Conservation (phyloP, 2,113 vertebrate genomes). For the Boleophthalmus pectinirostris region DNA sequence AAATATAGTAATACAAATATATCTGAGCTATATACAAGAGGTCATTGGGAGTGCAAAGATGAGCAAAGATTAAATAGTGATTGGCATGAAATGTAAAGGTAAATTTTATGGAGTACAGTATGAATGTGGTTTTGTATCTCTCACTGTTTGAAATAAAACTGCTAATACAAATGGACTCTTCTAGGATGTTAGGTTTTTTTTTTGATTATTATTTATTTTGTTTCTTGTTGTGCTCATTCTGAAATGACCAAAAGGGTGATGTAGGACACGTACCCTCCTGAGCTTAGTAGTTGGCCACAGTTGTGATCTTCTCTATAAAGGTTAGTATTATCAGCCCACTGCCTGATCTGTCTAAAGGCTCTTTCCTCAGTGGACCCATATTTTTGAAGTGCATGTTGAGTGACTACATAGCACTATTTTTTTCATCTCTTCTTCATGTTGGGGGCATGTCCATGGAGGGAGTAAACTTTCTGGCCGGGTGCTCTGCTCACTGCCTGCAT, state of each 20-base stretch:
- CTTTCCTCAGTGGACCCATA: constrained; percentile 3
- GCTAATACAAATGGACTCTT: background rate
- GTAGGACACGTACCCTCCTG: background rate
- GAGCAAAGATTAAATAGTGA: too few species aligned
- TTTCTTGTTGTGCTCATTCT: background rate
- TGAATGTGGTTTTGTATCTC: too few species aligned
- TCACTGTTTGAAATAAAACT: background rate
- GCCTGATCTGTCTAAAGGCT: constrained; percentile 26
- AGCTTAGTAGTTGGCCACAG: background rate
- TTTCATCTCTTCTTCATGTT: constrained; percentile 46
- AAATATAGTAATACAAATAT: too few species aligned
- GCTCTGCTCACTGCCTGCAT: constrained; percentile 47
- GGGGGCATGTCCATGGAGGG: constrained; percentile 51
- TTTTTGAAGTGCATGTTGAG: constrained; percentile 32
- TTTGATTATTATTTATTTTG: background rate
- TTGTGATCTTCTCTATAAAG: background rate
- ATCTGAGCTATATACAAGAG: too few species aligned
- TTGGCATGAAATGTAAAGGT: too few species aligned
- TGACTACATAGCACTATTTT: constrained; percentile 32
- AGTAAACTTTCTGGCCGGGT: constrained; percentile 39
- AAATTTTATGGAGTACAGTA: too few species aligned
- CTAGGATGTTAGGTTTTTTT: background rate
- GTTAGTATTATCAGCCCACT: constrained; percentile 3
- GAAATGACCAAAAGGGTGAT: background rate
- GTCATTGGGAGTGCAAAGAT: too few species aligned